A percentile compares a stretch with the other conserved stretches of the same genome.
Conservation (phyloP, 2,888 invertebrate species). For the Deilephila porcellus region DNA sequence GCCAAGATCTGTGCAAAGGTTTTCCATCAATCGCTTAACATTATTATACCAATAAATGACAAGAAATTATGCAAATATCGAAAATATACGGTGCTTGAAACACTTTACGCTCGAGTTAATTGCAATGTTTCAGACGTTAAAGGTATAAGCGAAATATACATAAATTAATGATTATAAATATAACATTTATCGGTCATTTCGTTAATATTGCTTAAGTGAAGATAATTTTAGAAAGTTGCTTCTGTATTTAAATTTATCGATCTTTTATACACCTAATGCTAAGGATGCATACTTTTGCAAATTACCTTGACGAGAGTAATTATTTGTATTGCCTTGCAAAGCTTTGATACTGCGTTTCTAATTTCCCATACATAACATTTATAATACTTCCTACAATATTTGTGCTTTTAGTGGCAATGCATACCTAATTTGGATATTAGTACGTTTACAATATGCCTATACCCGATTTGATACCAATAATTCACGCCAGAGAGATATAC, state of each 20-base stretch:
- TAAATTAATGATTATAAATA: slow-evolving; percentile 36
- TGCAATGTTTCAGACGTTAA: slow-evolving; percentile 47
- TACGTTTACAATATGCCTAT: too few species aligned
- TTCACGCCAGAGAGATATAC: too few species aligned
- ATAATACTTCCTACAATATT: too few species aligned
- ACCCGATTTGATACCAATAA: too few species aligned
- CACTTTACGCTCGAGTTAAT: slow-evolving; percentile 54
- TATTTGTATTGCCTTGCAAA: not conserved
- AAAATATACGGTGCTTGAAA: slow-evolving; percentile 54
- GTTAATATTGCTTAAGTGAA: slow-evolving; percentile 22
- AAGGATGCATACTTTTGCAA: slow-evolving; percentile 1
- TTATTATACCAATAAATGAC: slow-evolving; percentile 54
- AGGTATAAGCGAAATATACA: slow-evolving; percentile 41
- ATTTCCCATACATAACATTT: too few species aligned
- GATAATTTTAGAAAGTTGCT: slow-evolving; percentile 31
- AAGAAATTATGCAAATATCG: slow-evolving; percentile 59
- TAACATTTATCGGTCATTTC: slow-evolving; percentile 32
- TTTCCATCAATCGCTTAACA: slow-evolving; percentile 51
- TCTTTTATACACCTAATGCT: not conserved
- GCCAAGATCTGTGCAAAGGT: slow-evolving; percentile 35
- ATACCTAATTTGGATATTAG: too few species aligned
- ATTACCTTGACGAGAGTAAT: not conserved
- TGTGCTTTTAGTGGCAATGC: too few species aligned
- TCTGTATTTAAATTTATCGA: not conserved
- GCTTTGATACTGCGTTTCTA: too few species aligned